These are phyloP conservation scores for Ceriagrion tenellum DNA, from an alignment of 2,888 invertebrate species.

Conservation along the genomic window DNA sequence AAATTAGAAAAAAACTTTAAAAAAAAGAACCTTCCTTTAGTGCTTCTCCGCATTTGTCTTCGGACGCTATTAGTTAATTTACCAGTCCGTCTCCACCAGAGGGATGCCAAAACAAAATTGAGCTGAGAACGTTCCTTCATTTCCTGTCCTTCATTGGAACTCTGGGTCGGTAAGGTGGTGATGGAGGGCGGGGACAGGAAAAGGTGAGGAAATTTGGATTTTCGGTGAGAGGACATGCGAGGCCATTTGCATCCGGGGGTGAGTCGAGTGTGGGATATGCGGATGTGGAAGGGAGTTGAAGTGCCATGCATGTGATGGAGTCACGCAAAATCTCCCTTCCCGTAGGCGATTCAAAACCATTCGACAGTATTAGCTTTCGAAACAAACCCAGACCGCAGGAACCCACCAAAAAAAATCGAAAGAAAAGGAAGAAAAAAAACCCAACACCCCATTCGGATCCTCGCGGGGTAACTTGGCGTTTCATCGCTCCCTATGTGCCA, in stretches of 20 bases:
- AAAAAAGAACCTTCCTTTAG: background rate
- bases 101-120: background rate
- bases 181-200: background rate
- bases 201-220: background rate
- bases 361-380: background rate
- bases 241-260: background rate
- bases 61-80: background rate
- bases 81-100: background rate
- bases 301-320: background rate
- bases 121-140: background rate
- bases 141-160: background rate
- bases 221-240: background rate
- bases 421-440: background rate
- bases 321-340: background rate
- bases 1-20: background rate
- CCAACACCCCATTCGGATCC: slow-evolving; percentile 7
- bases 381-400: slow-evolving; percentile 47
- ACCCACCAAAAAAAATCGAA: background rate
- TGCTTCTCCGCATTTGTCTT: background rate
- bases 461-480: slow-evolving; percentile 6
- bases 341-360: slow-evolving; percentile 32
- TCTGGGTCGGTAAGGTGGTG: no score
- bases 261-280: background rate
- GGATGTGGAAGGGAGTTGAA: background rate
- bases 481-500: slow-evolving; percentile 30